Evolutionary conservation across 2,888 invertebrate species (phyloP).

Genomic region (Parthenolecanium corni): DNA sequence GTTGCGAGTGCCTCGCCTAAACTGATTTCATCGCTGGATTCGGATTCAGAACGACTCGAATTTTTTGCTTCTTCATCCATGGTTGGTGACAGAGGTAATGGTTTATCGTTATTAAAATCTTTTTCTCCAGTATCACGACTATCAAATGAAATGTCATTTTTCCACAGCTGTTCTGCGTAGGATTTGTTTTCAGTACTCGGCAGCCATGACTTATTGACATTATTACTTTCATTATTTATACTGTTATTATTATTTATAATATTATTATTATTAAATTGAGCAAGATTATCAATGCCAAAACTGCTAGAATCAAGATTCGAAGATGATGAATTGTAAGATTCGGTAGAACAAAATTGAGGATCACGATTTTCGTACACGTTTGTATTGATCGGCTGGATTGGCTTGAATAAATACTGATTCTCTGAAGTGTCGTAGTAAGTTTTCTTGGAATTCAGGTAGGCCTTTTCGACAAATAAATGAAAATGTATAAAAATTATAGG

Average conservation of each 20-base stretch:
- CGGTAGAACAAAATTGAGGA: not conserved
- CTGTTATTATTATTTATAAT: too few species aligned
- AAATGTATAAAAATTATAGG: too few species aligned
- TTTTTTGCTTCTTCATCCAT: slow-evolving; percentile 16
- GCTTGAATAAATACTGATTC: not conserved
- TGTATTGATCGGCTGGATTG: not conserved
- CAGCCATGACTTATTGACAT: too few species aligned
- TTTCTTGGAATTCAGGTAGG: slow-evolving; percentile 4
- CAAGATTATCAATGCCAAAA: not conserved
- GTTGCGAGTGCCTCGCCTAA: slow-evolving; percentile 29
- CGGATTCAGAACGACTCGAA: slow-evolving; percentile 30
- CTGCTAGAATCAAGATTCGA: not conserved
- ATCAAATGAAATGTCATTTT: not conserved
- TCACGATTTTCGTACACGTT: not conserved
- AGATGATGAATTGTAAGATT: slow-evolving; percentile 1
- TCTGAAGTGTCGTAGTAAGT: not conserved
- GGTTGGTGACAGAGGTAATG: slow-evolving; percentile 10
- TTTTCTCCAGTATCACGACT: not conserved
- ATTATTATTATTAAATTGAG: slow-evolving; percentile 3
- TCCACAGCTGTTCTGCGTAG: not conserved
- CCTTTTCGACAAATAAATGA: too few species aligned
- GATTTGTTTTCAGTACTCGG: too few species aligned
- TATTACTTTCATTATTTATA: too few species aligned
- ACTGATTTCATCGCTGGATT: slow-evolving; percentile 32
- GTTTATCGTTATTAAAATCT: slow-evolving; percentile 4